Conservation (phyloP, 2,113 vertebrate genomes). For the Ondatra zibethicus region DNA sequence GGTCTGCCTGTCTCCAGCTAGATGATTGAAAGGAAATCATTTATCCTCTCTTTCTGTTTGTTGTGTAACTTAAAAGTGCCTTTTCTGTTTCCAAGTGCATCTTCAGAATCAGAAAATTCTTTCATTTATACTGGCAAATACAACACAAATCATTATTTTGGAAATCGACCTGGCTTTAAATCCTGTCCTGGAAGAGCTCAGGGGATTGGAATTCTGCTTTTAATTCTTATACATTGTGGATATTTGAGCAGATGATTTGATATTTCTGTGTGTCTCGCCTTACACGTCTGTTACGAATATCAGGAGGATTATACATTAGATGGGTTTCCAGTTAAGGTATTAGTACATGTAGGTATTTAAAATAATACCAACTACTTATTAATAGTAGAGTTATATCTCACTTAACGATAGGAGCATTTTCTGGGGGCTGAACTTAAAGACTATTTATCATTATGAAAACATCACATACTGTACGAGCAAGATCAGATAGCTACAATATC, state of each 20-base stretch:
- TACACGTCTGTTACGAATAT: background rate
- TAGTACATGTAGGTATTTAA: background rate
- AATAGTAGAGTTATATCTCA: background rate
- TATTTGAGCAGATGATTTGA: background rate
- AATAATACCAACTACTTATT: background rate
- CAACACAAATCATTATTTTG: background rate
- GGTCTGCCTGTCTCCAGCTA: rapidly evolving
- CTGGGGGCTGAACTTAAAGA: background rate
- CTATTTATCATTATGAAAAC: background rate
- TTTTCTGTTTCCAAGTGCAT: background rate
- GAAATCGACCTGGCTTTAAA: background rate
- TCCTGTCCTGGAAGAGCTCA: background rate
- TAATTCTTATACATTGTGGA: background rate
- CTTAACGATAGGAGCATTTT: background rate
- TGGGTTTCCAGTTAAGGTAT: background rate
- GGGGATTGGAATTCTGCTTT: background rate
- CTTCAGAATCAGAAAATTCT: conserved; percentile 6
- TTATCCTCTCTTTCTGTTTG: background rate
- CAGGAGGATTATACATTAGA: background rate
- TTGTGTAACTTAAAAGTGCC: background rate
- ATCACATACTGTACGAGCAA: background rate
- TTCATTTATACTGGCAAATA: background rate
- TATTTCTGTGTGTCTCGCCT: background rate
- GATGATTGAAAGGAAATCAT: background rate
- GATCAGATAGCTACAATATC: background rate